These are phyloP conservation scores for Aporrectodea caliginosa DNA, from an alignment of 1,140 invertebrate genomes.

Conservation along the genomic window DNA sequence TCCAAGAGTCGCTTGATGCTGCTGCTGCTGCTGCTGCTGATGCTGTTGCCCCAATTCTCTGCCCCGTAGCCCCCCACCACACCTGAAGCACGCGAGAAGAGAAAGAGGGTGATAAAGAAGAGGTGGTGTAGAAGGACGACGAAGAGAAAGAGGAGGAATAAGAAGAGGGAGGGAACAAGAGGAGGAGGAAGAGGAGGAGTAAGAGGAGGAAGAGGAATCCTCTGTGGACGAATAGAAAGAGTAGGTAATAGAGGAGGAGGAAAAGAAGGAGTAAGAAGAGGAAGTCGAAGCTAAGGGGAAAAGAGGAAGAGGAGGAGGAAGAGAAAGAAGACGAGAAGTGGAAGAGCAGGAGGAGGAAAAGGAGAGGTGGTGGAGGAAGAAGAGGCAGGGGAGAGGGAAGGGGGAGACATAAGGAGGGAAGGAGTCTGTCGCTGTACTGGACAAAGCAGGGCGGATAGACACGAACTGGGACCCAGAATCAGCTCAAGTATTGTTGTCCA, in stretches of 20 bases:
- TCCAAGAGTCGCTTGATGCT: no score
- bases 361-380: neutral
- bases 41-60: no score
- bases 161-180: neutral
- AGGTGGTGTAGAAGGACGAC: neutral
- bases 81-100: neutral
- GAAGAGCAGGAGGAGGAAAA: neutral
- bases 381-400: neutral
- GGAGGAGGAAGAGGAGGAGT: neutral
- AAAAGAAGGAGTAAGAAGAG: neutral
- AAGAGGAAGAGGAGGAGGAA: constrained; percentile 14
- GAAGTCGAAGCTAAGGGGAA: constrained; percentile 15
- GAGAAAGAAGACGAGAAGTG: neutral
- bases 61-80: no score
- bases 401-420: neutral
- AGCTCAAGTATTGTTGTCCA: no score
- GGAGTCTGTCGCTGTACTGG: no score
- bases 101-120: neutral
- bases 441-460: no score
- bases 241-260: neutral
- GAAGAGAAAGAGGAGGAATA: neutral
- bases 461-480: no score
- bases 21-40: no score
- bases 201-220: neutral
- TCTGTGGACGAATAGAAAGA: neutral